A percentile compares a stretch with the other conserved stretches of the same genome.
Conservation (phyloP, 2,113 vertebrate genomes). For the Pica pica region DNA sequence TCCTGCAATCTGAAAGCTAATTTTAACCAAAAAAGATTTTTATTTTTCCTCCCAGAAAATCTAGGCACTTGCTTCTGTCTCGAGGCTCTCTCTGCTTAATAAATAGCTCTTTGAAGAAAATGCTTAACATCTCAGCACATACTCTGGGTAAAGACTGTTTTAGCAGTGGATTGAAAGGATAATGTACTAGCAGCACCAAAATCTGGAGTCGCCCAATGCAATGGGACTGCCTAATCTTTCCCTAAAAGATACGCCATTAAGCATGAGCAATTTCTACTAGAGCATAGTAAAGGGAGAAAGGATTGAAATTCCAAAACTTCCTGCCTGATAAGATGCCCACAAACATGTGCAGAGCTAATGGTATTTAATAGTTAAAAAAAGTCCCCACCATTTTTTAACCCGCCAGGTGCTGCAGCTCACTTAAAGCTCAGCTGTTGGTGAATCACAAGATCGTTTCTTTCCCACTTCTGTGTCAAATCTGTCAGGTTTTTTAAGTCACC, state of each 20-base stretch:
- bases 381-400: not conserved
- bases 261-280: not conserved
- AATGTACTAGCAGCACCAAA: not conserved
- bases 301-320: not conserved
- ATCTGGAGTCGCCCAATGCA: not conserved
- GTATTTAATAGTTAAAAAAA: not conserved
- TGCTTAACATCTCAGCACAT: not conserved
- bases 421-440: not conserved
- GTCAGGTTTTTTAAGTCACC: not conserved
- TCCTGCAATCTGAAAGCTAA: not conserved
- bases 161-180: not conserved
- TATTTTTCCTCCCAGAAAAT: not conserved
- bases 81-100: not conserved
- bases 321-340: not conserved
- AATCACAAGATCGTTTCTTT: not conserved
- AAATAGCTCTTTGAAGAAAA: conserved; percentile 34
- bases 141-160: not conserved
- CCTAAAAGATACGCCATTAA: accelerated
- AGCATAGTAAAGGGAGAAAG: not conserved
- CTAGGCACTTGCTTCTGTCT: not conserved
- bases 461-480: not conserved
- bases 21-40: not conserved
- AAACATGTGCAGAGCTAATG: not conserved
- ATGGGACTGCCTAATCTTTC: not conserved
- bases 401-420: not conserved